phyloP scores from a whole-genome alignment of 2,113 vertebrate genomes.

The Cyprinus carpio region DNA sequence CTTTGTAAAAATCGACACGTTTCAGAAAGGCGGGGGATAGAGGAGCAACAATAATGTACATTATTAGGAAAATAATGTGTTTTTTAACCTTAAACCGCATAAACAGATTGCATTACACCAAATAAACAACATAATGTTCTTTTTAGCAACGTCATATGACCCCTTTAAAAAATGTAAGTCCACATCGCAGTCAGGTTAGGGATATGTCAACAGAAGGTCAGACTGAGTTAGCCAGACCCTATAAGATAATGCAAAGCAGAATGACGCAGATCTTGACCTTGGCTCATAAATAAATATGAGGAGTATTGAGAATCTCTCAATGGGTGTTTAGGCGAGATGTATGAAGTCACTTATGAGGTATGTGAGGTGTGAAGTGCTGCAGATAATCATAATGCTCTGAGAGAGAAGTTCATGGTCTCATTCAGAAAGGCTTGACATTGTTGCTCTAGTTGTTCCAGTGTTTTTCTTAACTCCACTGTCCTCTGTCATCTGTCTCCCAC shows the following conservation, averaged over 20 bases:
- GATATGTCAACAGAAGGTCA: background rate
- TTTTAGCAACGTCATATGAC: too few relatives aligned
- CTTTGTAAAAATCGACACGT: too few relatives aligned
- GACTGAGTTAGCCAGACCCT: background rate
- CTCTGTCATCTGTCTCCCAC: background rate
- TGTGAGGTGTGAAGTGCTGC: slow-evolving; percentile 18
- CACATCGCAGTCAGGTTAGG: background rate
- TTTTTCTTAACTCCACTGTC: background rate
- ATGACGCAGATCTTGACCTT: background rate
- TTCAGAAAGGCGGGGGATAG: too few relatives aligned
- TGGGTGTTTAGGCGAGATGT: too few relatives aligned
- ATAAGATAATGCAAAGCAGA: background rate
- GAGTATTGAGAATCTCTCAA: background rate
- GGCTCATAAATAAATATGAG: background rate
- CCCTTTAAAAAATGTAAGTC: background rate
- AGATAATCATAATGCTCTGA: background rate
- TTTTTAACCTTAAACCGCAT: too few relatives aligned
- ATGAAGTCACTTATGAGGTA: background rate
- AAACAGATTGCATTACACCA: too few relatives aligned
- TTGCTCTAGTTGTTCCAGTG: background rate
- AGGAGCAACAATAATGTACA: too few relatives aligned
- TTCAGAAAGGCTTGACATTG: background rate
- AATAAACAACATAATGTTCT: too few relatives aligned
- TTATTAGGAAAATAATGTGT: too few relatives aligned
- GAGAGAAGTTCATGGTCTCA: background rate